phyloP scores from a whole-genome alignment of 2,797 vertebrate genomes.

The Ficedula albicollis region DNA sequence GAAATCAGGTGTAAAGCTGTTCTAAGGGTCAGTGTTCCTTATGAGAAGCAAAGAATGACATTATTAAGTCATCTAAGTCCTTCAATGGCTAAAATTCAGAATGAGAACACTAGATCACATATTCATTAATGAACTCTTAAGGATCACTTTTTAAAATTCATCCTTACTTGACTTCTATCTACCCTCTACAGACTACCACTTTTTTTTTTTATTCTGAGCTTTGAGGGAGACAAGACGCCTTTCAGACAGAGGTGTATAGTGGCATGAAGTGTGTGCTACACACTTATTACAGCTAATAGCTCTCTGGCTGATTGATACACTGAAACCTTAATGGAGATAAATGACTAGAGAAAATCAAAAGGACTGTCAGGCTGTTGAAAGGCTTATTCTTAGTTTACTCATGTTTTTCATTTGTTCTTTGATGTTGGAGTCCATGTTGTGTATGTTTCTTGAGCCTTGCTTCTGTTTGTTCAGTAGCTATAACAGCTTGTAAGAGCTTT shows the following conservation, averaged over 20 bases:
- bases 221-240: not conserved
- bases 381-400: not conserved
- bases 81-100: not conserved
- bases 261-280: not conserved
- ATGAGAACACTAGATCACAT: not conserved
- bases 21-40: not conserved
- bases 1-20: not conserved
- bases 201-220: not conserved
- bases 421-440: not conserved
- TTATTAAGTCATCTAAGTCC: not conserved
- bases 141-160: not conserved
- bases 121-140: not conserved
- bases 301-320: not conserved
- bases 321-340: not conserved
- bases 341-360: not conserved
- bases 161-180: not conserved
- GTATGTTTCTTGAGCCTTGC: not conserved
- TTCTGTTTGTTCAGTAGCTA: conserved; percentile 12
- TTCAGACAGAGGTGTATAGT: not conserved
- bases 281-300: not conserved
- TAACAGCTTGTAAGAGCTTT: not conserved
- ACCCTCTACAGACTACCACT: not conserved
- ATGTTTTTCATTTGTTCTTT: not conserved
- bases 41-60: not conserved
- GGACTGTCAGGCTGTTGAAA: not conserved